A percentile compares a stretch with the other conserved stretches of the same genome.
Conservation (phyloP, 2,888 invertebrate genomes). For the Drosophila mettleri region DNA sequence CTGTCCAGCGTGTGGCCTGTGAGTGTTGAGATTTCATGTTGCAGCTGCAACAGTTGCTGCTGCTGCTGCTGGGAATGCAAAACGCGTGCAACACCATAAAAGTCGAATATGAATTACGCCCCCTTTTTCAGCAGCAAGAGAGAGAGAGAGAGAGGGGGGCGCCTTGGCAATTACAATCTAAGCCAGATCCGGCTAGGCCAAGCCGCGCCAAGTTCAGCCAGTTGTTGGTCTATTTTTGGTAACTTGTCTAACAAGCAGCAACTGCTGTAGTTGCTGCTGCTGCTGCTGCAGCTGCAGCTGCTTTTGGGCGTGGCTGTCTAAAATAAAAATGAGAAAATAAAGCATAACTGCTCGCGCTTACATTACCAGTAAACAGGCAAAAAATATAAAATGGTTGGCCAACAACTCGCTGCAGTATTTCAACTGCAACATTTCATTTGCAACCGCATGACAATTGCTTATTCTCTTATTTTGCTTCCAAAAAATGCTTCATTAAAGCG, state of each 20-base stretch:
- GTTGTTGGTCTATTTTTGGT: slow-evolving; percentile 75
- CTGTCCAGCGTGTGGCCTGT: slow-evolving; percentile 41
- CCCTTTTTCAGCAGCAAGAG: slow-evolving; percentile 5
- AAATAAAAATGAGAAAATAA: slow-evolving; percentile 9
- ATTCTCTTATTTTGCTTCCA: slow-evolving; percentile 54
- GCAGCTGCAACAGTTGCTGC: slow-evolving; percentile 29
- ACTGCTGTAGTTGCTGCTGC: slow-evolving; percentile 23
- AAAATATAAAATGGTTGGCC: slow-evolving; percentile 28
- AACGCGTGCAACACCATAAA: slow-evolving; percentile 46
- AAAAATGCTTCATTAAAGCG: slow-evolving; percentile 69
- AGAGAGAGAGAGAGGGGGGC: no score
- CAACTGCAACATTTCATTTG: slow-evolving; percentile 27
- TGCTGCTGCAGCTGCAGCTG: slow-evolving; percentile 51
- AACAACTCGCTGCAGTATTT: slow-evolving; percentile 35
- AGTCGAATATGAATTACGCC: slow-evolving; percentile 61
- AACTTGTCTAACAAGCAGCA: slow-evolving; percentile 74
- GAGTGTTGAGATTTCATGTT: slow-evolving; percentile 38
- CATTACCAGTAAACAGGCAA: slow-evolving; percentile 54
- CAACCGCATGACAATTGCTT: slow-evolving; percentile 54
- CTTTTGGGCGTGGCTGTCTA: slow-evolving; percentile 62
- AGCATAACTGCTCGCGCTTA: slow-evolving; percentile 55
- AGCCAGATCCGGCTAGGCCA: slow-evolving; percentile 32
- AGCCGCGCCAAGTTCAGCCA: slow-evolving; percentile 58
- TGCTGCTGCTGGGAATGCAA: slow-evolving; percentile 29
- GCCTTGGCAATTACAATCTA: slow-evolving; percentile 47